phyloP scores from a whole-genome alignment of 2,113 vertebrate species.

The Pangasianodon gigas region DNA sequence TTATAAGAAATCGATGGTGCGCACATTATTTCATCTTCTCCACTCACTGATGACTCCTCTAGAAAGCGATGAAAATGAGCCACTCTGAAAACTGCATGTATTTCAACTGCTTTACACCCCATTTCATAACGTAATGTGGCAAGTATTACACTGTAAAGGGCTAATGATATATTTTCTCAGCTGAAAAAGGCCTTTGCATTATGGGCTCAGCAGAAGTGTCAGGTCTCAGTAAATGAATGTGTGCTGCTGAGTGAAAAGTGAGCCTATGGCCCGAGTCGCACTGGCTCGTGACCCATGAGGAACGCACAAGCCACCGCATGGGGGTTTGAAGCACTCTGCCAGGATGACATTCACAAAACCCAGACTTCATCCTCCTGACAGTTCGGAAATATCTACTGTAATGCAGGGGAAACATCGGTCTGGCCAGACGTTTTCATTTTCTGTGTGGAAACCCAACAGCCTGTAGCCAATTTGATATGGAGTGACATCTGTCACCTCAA shows the following conservation, averaged over 20 bases:
- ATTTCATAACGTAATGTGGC: conserved; percentile 77
- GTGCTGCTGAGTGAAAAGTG: conserved; percentile 68
- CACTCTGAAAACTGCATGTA: conserved; percentile 66
- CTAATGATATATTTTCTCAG: conserved; percentile 82
- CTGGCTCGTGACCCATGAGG: conserved; percentile 60
- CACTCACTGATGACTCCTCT: conserved; percentile 64
- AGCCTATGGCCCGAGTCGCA: conserved; percentile 62
- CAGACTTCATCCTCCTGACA: conserved; percentile 75
- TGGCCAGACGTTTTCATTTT: conserved; percentile 75
- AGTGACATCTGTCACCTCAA: conserved; percentile 67
- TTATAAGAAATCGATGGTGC: conserved; percentile 43
- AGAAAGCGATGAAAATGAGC: conserved; percentile 63
- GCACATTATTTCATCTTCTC: conserved; percentile 58
- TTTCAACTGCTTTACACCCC: conserved; percentile 71
- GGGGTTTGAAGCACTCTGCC: conserved; percentile 66
- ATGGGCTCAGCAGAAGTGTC: conserved; percentile 67
- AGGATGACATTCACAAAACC: conserved; percentile 69
- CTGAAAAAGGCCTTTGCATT: conserved; percentile 69
- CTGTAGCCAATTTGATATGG: conserved; percentile 60
- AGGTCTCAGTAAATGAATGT: conserved; percentile 76
- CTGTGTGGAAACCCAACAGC: conserved; percentile 74
- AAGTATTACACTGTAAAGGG: conserved; percentile 74
- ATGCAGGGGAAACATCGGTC: conserved; percentile 75
- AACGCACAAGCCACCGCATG: conserved; percentile 59
- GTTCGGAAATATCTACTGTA: conserved; percentile 78